phyloP scores from a whole-genome alignment of 2,888 invertebrate genomes.

The Diarsia dahlii region DNA sequence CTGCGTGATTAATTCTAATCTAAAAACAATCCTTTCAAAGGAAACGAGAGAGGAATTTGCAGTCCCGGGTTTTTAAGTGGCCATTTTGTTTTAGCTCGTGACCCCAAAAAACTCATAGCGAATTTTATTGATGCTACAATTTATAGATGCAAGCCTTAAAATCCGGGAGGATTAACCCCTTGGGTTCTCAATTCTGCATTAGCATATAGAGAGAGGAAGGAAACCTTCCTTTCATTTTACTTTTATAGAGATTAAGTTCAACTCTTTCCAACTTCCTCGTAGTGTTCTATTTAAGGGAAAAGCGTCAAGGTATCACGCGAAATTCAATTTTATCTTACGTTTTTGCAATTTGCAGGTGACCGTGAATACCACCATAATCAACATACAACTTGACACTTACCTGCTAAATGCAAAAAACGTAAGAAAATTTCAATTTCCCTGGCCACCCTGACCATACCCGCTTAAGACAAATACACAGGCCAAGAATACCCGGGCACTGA shows the following conservation, averaged over 20 bases:
- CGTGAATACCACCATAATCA: too few relatives aligned
- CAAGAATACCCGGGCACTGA: background rate
- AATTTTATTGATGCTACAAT: constrained; percentile 38
- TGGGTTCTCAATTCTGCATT: constrained; percentile 39
- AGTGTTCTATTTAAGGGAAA: background rate
- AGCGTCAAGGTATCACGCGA: too few relatives aligned
- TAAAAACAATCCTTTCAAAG: constrained; percentile 22
- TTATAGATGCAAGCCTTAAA: constrained; percentile 36
- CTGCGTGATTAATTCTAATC: constrained; percentile 7
- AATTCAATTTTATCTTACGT: too few relatives aligned
- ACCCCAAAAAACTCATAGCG: constrained; percentile 10
- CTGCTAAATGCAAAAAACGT: too few relatives aligned
- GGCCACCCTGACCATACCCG: too few relatives aligned
- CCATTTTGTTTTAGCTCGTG: constrained; percentile 2
- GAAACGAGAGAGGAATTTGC: background rate
- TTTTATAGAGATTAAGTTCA: constrained; percentile 47
- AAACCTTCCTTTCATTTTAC: constrained; percentile 37
- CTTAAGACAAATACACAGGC: background rate
- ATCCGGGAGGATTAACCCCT: constrained; percentile 38
- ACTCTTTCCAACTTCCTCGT: constrained; percentile 17
- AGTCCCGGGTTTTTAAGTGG: background rate
- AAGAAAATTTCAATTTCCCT: too few relatives aligned
- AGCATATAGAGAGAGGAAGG: constrained; percentile 49
- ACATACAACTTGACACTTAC: too few relatives aligned
- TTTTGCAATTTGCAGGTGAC: too few relatives aligned